phyloP scores from a whole-genome alignment of 2,888 invertebrate species.

The Tiliacea aurago region DNA sequence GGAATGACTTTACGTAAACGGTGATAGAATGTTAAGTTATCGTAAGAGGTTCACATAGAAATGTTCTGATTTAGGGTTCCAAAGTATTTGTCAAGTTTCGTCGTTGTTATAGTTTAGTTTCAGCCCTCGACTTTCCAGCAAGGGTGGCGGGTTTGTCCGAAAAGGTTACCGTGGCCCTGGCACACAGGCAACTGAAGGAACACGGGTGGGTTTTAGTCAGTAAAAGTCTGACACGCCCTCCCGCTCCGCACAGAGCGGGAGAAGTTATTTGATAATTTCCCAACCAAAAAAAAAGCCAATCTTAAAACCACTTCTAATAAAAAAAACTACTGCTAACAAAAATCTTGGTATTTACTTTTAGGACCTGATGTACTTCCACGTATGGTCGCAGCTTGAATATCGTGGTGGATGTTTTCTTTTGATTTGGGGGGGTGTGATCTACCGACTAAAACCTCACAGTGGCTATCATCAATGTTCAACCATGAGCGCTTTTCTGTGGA shows the following conservation, averaged over 20 bases:
- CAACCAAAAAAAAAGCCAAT: no score
- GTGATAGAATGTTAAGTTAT: conserved; percentile 30
- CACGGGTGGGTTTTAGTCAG: no score
- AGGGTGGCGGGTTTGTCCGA: no score
- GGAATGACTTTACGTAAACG: neutral
- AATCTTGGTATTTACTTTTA: neutral
- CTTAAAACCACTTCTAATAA: no score
- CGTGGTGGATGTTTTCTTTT: no score
- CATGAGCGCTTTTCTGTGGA: neutral
- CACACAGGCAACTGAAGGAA: no score
- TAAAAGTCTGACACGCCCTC: no score
- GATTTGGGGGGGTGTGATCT: neutral
- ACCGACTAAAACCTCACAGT: neutral
- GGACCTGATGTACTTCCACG: neutral
- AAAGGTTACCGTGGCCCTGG: no score
- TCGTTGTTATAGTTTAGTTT: neutral
- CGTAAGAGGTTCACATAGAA: neutral
- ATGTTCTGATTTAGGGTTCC: neutral
- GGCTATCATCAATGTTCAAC: neutral
- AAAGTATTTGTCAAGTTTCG: no score
- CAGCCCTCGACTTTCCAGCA: neutral
- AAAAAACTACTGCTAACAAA: no score
- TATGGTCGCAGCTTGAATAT: neutral
- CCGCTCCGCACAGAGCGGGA: no score
- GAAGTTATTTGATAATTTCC: no score